Base-by-base conservation (phyloP, 1,140 invertebrate genomes). In the Drosophila ananassae region DNA sequence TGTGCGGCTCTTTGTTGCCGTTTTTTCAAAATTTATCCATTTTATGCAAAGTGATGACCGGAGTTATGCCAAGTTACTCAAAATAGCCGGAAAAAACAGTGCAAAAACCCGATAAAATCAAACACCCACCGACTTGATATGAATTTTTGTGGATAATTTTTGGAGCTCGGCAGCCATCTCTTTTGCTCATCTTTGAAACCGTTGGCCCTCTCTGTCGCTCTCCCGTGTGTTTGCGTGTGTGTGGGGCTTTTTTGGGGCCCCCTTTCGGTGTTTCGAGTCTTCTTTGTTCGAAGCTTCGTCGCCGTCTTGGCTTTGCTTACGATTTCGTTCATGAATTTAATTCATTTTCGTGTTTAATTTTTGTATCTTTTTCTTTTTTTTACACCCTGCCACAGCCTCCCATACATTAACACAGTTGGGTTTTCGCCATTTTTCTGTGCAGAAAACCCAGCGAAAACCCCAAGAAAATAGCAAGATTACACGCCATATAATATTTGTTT, bases 321-420 rank as follows among this genome's bases (percentile, higher is more conserved):
- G 62, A 82, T 78, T 85, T 87, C 82, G 69, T 76, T 87, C 52
- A 78, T 81, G 64, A 81, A 89, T 87, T 78, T 79, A 79, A 87
- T 79, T 82, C 77, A 74, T 78, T 71, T 85, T 85, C 64, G 77
- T 78, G 77, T 80, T 74, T 77, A 77, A 85, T 77, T 77, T 60
- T 75, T 53, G 41, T 64, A 69, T 44, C 59, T 46, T 66, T 41
- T 59, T 72, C 72, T 64, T 73, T 62, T 68, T 55, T 55, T 66
- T 64, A 46, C 48, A 39, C 60, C 39, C 48, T 44, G 53, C 53
- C 54, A 52, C 53, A 46, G 28, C 69, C 54, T 37, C 34, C 51
- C 28, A 48, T 63, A 66, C 67, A 63, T 73, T 68, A 81, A 63
- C 41, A 25, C 39, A 44, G 5, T 44, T 34, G 12, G 46, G 24